Evolutionary conservation across 2,888 invertebrate species (phyloP), one percentile per base, ranked within the genome.

Genomic region (Eremobia ochroleuca): DNA sequence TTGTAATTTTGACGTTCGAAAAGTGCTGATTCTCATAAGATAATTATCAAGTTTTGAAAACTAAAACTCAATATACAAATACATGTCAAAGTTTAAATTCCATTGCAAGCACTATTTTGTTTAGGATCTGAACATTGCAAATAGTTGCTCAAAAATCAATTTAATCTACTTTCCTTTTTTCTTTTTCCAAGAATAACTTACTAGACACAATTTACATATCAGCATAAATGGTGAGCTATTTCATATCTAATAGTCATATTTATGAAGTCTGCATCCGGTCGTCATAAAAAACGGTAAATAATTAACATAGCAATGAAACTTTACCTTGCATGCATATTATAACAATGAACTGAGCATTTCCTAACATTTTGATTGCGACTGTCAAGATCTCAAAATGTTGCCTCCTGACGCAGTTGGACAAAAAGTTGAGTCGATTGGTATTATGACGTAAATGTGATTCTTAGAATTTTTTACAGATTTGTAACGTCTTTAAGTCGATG

Each of bases 171-270:
- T n/a, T n/a, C n/a, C n/a, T n/a, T n/a, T n/a, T n/a, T n/a, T n/a
- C n/a, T n/a, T n/a, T n/a, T n/a, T n/a, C 11, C 76, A 67, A 67
- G 68, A 59, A 58, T 58, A 58, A 78, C 40, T n/a, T 25, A 72
- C 37, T 40, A 52, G 21, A 21, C 18, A 43, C 43, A 0, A 67
- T 64, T 71, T 58, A 67, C 55, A 52, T 62, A 37, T n/a, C 52
- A 49, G n/a, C 37, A 37, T 80, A 40, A 21, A 64, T 40, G 13
- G 46, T 18, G 31, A 55, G n/a, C 18, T 77, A 52, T 79, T 82
- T 68, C 5, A 46, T 62, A 69, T 65, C 52, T 82, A 77, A 82
- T 82, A 15, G 4, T 46, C 55, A 77, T 61, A 55, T 66, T 46
- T 52, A 61, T 15, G 11, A 40, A 37, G 49, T 18, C 15, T 66